A percentile compares a stretch with the other conserved stretches of the same genome.
These are phyloP conservation scores for Cryptotermes secundus DNA, from an alignment of 1,140 invertebrate genomes.

Conservation along the genomic window DNA sequence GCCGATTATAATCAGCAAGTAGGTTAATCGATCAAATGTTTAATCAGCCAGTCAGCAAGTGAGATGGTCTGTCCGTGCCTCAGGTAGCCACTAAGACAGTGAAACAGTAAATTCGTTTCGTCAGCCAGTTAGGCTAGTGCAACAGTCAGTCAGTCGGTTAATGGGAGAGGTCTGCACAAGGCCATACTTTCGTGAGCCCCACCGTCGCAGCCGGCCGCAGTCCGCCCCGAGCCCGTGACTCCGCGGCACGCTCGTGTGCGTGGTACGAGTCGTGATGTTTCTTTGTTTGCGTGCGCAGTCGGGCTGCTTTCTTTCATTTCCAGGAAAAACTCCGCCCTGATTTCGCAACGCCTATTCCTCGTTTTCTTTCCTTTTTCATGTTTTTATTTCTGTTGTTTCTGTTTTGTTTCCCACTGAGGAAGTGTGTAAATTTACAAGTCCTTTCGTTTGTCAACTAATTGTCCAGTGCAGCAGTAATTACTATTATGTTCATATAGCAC, in stretches of 20 bases:
- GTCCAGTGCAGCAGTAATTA: neutral
- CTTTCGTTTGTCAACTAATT: neutral
- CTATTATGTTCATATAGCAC: neutral
- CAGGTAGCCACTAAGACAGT: too few relatives aligned
- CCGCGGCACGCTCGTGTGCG: neutral
- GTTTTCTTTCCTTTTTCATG: neutral
- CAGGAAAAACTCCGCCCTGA: conserved; percentile 1
- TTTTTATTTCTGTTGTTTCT: neutral
- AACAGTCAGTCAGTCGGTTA: too few relatives aligned
- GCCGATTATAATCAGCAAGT: too few relatives aligned
- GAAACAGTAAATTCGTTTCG: too few relatives aligned
- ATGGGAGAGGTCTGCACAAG: too few relatives aligned
- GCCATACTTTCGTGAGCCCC: too few relatives aligned
- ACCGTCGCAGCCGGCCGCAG: too few relatives aligned
- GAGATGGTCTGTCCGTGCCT: too few relatives aligned
- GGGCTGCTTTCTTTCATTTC: neutral
- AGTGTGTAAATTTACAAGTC: neutral
- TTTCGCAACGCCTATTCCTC: conserved; percentile 7
- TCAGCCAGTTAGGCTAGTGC: too few relatives aligned
- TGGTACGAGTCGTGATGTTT: neutral
- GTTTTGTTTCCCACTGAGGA: neutral
- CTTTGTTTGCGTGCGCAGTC: conserved; percentile 9
- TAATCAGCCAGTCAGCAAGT: too few relatives aligned
- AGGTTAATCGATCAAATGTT: too few relatives aligned
- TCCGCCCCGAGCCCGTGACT: neutral